Evolutionary conservation across 2,797 vertebrate genomes (phyloP), one percentile per base, ranked within the genome.

Genomic region (Coregonus suidteri): DNA sequence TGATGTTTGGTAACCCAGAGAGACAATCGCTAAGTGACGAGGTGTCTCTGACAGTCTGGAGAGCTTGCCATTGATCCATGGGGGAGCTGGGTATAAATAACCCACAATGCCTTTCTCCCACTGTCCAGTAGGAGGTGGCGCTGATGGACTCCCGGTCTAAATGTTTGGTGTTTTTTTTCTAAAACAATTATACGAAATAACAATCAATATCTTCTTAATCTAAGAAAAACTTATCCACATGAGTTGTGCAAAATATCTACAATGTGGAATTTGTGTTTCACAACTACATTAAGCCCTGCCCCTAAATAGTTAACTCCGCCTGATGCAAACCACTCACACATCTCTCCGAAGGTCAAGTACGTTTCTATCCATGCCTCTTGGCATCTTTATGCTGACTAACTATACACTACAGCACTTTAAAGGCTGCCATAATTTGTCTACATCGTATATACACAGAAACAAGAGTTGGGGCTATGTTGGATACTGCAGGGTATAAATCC

Each of bases 91-190:
- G 15, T 67, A 75, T 66, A 34, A 75, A 75, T 67, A 75, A 31
- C 64, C 64, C 74, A 75, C 6, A 67, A 67, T 75, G 74, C 62
- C 41, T 25, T 53, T 31, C 16, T 75, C 74, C 74, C 64, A 75
- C 31, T 18, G 47, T 34, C 66, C 13, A 68, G 1, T 31, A 13
- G 15, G 66, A 68, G 66, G 66, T 68, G 66, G 30, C 66, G 14
- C 31, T 68, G 15, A 68, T 7, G 31, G 66, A 35, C 25, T n/a
- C 9, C 56, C 18, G n/a, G 15, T 4, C 56, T 34, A 34, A 34
- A 34, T 34, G 31, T 4, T 18, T 18, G 5, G 3, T 34, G 15
- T 18, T 62, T n/a, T 62, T 15, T 62, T 4, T 53, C 11, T 53
- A 53, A 53, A 15, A 53, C 56, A 59, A 18, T 3, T 59, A 6